phyloP scores from a whole-genome alignment of 1,140 invertebrate genomes.

The Macrobrachium rosenbergii region DNA sequence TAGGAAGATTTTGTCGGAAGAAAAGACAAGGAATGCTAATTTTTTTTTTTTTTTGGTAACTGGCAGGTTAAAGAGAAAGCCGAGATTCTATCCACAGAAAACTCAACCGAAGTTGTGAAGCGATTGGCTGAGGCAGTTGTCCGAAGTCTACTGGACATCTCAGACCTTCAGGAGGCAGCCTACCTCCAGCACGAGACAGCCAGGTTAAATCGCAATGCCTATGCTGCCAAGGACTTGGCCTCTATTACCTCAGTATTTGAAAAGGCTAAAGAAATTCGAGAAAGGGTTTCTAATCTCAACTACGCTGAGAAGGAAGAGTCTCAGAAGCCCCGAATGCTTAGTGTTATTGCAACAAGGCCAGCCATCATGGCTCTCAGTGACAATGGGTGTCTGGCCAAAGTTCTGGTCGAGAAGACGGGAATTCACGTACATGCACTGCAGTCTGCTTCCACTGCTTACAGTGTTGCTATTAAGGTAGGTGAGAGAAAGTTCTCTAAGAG shows the following conservation, averaged over 20 bases:
- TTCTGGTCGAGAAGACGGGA: slow-evolving; percentile 40
- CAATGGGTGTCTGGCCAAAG: slow-evolving; percentile 33
- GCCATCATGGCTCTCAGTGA: slow-evolving; percentile 34
- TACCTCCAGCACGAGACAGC: slow-evolving; percentile 34
- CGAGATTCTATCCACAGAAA: not conserved
- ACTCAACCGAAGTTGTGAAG: not conserved
- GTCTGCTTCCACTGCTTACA: slow-evolving; percentile 32
- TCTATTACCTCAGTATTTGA: slow-evolving; percentile 38
- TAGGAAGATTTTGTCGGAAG: not conserved
- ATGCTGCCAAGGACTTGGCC: not conserved
- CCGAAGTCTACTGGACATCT: not conserved
- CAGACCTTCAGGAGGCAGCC: slow-evolving; percentile 39
- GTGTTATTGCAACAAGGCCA: not conserved
- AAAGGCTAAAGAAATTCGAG: slow-evolving; percentile 4
- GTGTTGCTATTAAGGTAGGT: slow-evolving; percentile 54
- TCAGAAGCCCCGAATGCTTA: no score
- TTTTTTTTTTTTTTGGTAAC: not conserved
- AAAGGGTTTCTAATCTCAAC: not conserved
- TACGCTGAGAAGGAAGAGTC: not conserved
- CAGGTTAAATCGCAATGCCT: not conserved
- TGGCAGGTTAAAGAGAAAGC: slow-evolving; percentile 31
- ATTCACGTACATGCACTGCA: slow-evolving; percentile 45
- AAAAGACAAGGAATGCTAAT: not conserved
- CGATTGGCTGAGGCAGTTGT: not conserved
- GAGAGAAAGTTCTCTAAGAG: not conserved